Evolutionary conservation across 2,113 vertebrate genomes (phyloP).

Genomic region (Notechis scutatus): DNA sequence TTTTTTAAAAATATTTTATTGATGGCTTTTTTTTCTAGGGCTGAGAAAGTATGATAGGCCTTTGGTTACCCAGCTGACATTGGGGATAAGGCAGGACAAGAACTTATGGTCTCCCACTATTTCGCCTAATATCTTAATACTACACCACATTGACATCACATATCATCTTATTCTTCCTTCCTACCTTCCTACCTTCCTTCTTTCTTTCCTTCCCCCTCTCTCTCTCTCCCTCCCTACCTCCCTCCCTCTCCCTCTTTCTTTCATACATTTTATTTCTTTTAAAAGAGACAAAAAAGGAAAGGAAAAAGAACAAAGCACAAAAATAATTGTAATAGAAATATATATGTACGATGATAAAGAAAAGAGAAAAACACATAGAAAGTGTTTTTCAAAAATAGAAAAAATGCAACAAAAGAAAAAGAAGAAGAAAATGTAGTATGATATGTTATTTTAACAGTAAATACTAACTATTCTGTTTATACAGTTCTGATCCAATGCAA

Average conservation of each 20-base stretch:
- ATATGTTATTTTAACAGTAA: too few relatives aligned
- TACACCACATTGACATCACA: neutral
- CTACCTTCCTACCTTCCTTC: too few relatives aligned
- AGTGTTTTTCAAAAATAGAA: too few relatives aligned
- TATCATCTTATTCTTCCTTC: neutral
- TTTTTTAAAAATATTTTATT: neutral
- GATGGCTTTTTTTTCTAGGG: neutral
- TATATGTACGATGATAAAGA: too few relatives aligned
- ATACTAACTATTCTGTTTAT: too few relatives aligned
- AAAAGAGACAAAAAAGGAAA: neutral
- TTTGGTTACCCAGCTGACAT: neutral
- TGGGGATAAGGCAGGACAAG: neutral
- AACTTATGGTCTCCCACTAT: neutral
- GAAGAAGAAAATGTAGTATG: too few relatives aligned
- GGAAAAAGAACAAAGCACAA: neutral
- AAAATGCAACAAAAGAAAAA: too few relatives aligned
- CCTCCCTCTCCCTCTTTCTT: too few relatives aligned
- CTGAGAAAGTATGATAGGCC: neutral
- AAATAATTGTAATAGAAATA: neutral
- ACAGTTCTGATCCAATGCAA: too few relatives aligned
- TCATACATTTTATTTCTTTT: neutral
- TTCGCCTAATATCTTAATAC: neutral
- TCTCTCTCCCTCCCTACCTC: too few relatives aligned
- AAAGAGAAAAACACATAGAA: too few relatives aligned
- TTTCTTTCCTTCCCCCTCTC: too few relatives aligned